These are phyloP conservation scores for Xestoiulus laeticollis DNA, from an alignment of 2,888 invertebrate species.

Conservation along the genomic window DNA sequence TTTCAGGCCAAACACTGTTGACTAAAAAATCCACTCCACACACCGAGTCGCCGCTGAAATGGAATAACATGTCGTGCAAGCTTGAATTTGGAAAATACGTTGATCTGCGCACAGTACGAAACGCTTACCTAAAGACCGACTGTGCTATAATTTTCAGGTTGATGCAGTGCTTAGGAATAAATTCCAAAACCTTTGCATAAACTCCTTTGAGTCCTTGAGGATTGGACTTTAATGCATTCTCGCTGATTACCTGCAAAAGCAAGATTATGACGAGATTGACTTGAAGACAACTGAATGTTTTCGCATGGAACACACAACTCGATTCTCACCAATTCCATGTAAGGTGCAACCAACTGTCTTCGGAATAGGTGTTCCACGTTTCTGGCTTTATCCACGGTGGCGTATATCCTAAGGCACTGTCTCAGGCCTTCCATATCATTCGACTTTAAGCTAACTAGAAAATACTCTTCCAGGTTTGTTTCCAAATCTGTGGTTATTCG, in stretches of 20 bases:
- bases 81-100: too few relatives aligned
- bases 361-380: constrained; percentile 79
- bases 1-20: constrained; percentile 82
- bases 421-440: constrained; percentile 61
- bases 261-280: not conserved
- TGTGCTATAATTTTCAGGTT: constrained; percentile 62
- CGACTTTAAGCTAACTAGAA: constrained; percentile 62
- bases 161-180: constrained; percentile 71
- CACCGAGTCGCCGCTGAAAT: not conserved
- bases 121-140: constrained; percentile 59
- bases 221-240: constrained; percentile 72
- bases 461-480: constrained; percentile 63
- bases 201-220: constrained; percentile 75
- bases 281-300: not conserved
- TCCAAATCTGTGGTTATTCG: constrained; percentile 63
- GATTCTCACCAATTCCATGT: constrained; percentile 69
- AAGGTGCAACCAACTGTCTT: constrained; percentile 74
- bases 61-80: not conserved
- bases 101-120: too few relatives aligned
- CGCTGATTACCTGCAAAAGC: constrained; percentile 71
- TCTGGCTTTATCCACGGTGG: constrained; percentile 73
- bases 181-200: constrained; percentile 75
- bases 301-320: not conserved
- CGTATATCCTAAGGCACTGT: constrained; percentile 69
- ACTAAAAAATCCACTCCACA: constrained; percentile 79